Base-by-base conservation (phyloP, 2,888 invertebrate genomes). In the Balanococcus diminutus region DNA sequence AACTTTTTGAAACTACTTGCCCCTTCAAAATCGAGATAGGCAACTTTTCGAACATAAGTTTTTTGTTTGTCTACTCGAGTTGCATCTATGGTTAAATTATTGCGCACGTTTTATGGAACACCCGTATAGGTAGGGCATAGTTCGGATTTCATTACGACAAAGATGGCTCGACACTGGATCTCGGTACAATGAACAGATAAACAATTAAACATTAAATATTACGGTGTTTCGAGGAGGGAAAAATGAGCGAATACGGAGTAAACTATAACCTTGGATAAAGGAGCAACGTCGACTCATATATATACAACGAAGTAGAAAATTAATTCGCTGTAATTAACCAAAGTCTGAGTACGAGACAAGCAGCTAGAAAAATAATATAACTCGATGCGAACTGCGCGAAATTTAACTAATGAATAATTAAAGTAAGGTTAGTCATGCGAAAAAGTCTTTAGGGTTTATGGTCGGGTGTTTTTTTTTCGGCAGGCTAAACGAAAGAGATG, bases 381-480 rank as follows among this genome's bases (percentile, higher is more conserved):
- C 19, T n/a, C 19, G 3, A 19, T 19, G 51, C n/a, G 51, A 19
- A 28, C 14, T 9, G 11, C 28, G 61, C 61, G 28, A 67, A 67
- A 67, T 67, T 67, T 67, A 28, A 67, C 61, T 67, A 67, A 67
- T 67, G 61, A 67, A 67, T 67, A 28, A 67, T 67, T 67, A 67
- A 67, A 67, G 28, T 67, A 28, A 67, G 61, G 9, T 67, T 67
- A 67, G 61, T 67, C 61, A 67, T 67, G 61, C 61, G 61, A 67
- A 28, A 67, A 67, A 67, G 61, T 67, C 61, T 67, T 67, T 28
- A 67, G 3, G 51, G 61, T 67, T 67, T 67, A 67, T 67, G 61
- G 61, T 67, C 51, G 51, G 51, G 19, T 51, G 51, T 5, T 51
- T 42, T 42, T 19, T 67, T 67, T 67, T 3, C 11, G 25, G 25